These are phyloP conservation scores for Heliopora coerulea DNA, from an alignment of 92 coral and sea anemone genomes.

Conservation along the genomic window DNA sequence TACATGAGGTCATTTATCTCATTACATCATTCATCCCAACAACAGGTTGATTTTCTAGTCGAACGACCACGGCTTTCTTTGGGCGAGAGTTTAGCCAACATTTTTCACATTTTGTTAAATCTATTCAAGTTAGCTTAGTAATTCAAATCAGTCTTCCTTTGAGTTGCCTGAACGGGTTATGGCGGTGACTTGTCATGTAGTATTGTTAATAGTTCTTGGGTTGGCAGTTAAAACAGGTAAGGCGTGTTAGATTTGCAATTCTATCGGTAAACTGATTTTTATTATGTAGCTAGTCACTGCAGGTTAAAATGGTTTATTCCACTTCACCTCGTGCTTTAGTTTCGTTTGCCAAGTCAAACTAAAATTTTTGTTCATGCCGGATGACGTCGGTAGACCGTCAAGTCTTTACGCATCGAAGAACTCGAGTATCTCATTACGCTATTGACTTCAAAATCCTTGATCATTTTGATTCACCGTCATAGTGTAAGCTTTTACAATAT, in stretches of 20 bases:
- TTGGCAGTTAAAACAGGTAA: conserved; percentile 25
- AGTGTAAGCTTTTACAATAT: too few relatives aligned
- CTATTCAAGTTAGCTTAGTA: too few relatives aligned
- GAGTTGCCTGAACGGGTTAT: neutral
- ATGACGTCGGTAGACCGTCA: too few relatives aligned
- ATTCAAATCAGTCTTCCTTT: neutral
- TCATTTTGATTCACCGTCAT: too few relatives aligned
- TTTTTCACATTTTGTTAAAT: neutral
- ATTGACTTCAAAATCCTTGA: too few relatives aligned
- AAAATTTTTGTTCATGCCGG: too few relatives aligned
- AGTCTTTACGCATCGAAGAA: too few relatives aligned
- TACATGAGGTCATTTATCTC: neutral
- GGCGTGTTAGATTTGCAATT: neutral
- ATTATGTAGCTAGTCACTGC: neutral
- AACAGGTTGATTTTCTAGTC: conserved; percentile 30
- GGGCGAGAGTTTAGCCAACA: neutral
- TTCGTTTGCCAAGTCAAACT: too few relatives aligned
- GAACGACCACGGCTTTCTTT: conserved; percentile 8
- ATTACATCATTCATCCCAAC: conserved; percentile 23
- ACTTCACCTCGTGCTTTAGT: too few relatives aligned
- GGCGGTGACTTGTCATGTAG: neutral
- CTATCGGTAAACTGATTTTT: too few relatives aligned
- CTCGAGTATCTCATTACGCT: too few relatives aligned
- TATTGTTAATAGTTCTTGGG: conserved; percentile 3
- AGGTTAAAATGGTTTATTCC: neutral